These are phyloP conservation scores for Hypercompe scribonia DNA, from an alignment of 2,888 invertebrate genomes.

Conservation along the genomic window DNA sequence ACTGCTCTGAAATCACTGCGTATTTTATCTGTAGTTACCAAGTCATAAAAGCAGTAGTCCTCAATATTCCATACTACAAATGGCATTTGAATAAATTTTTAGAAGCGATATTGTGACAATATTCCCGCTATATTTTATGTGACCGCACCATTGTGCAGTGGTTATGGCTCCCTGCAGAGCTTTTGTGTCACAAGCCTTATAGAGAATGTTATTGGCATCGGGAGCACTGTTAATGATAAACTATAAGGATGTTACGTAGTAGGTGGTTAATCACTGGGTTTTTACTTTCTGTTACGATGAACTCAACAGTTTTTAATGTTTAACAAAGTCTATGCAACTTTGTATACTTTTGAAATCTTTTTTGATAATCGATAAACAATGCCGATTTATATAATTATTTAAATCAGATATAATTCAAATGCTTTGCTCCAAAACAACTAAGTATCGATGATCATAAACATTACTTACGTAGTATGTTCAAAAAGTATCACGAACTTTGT, in stretches of 20 bases:
- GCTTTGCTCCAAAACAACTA: too few species aligned
- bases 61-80: neutral
- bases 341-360: too few species aligned
- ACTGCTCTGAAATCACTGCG: neutral
- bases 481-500: too few species aligned
- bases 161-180: slow-evolving; percentile 16
- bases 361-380: too few species aligned
- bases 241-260: neutral
- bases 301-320: too few species aligned
- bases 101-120: slow-evolving; percentile 9
- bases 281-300: neutral
- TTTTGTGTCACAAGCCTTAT: slow-evolving; percentile 3
- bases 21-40: neutral
- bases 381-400: too few species aligned
- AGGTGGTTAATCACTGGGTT: neutral
- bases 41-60: neutral
- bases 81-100: neutral
- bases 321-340: too few species aligned
- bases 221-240: neutral
- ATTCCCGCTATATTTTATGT: slow-evolving; percentile 9
- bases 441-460: too few species aligned
- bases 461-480: too few species aligned
- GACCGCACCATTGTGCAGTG: slow-evolving; percentile 5
- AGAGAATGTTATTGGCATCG: neutral
- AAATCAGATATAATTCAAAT: too few species aligned